Evolutionary conservation across 2,888 invertebrate genomes (phyloP).

Genomic region (Sacculina carcini): DNA sequence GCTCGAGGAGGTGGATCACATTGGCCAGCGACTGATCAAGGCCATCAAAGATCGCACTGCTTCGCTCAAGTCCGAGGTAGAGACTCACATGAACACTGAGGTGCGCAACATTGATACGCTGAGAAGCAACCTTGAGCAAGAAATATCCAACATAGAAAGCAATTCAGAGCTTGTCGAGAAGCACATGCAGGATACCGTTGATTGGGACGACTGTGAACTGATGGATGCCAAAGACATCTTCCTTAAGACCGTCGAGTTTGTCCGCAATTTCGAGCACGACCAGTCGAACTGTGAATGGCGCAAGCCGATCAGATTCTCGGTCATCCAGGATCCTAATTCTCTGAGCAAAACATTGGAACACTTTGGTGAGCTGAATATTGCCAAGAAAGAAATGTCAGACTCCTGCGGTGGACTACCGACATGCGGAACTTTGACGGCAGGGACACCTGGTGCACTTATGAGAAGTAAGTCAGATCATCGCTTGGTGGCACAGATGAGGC

Average conservation of each 20-base stretch:
- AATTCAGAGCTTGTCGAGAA: slow-evolving; percentile 91
- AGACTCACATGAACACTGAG: slow-evolving; percentile 69
- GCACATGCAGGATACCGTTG: slow-evolving; percentile 26
- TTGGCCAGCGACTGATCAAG: slow-evolving; percentile 42
- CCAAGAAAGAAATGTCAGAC: slow-evolving; percentile 20
- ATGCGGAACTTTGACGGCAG: background rate
- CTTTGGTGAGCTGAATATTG: slow-evolving; percentile 68
- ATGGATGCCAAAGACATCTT: slow-evolving; percentile 91
- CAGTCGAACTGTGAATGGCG: slow-evolving; percentile 43
- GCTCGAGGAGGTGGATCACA: slow-evolving; percentile 78
- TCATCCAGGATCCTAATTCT: slow-evolving; percentile 64
- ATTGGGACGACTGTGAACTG: slow-evolving; percentile 74
- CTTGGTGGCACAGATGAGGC: slow-evolving; percentile 59
- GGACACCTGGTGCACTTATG: slow-evolving; percentile 28
- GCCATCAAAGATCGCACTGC: slow-evolving; percentile 72
- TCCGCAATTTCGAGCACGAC: slow-evolving; percentile 76
- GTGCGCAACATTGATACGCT: slow-evolving; percentile 54
- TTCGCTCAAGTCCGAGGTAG: slow-evolving; percentile 38
- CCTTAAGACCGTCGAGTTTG: slow-evolving; percentile 78
- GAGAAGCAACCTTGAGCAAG: slow-evolving; percentile 77
- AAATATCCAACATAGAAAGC: slow-evolving; percentile 78
- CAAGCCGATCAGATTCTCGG: slow-evolving; percentile 54
- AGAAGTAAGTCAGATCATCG: slow-evolving; percentile 81
- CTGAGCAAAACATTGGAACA: slow-evolving; percentile 61
- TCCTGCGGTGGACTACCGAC: background rate